Evolutionary conservation across 2,888 invertebrate species (phyloP), one percentile per base, ranked within the genome.

Genomic region (Acronicta aceris): DNA sequence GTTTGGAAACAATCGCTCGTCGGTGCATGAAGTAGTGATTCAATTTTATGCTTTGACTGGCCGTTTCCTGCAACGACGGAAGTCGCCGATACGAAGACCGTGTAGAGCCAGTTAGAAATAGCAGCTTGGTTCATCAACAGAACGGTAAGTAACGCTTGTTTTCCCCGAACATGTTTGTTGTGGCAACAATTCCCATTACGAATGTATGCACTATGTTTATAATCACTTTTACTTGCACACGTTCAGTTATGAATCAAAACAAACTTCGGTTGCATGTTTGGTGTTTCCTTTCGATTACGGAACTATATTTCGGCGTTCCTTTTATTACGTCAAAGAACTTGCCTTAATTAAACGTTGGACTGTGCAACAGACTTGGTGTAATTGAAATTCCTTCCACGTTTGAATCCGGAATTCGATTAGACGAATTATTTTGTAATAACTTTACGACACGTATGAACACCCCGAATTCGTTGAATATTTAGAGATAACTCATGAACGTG

Each of bases 1-100:
- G 80, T 84, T 84, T 81, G 71, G 71, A 82, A 87, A 88, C 86
- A 88, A 82, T 85, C 72, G 77, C 66, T 74, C 72, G 59, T 73
- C 67, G 66, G 59, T 59, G 63, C 54, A 65, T 65, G 73, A 74
- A 76, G 71, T 77, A 80, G 81, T 84, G 78, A 79, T 79, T 79
- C 72, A 81, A 80, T 83, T 78, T 81, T 69, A 82, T 84, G 83
- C 86, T 88, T 87, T 88, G 90, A 89, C 84, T 85, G 85, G 77
- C 84, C 70, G 84, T 76, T 90, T 92, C 91, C 90, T 86, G 88
- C 82, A 79, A 71, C 81, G 80, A 74, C 90, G 89, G 91, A 89
- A 89, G 84, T 81, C 82, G 56, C 59, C 73, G 72, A 64, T 63
- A 81, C 76, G 66, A 78, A 76, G 80, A 81, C 80, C 78, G 78